Evolutionary conservation across 2,113 vertebrate genomes (phyloP).

Genomic region (Phaethon lepturus): DNA sequence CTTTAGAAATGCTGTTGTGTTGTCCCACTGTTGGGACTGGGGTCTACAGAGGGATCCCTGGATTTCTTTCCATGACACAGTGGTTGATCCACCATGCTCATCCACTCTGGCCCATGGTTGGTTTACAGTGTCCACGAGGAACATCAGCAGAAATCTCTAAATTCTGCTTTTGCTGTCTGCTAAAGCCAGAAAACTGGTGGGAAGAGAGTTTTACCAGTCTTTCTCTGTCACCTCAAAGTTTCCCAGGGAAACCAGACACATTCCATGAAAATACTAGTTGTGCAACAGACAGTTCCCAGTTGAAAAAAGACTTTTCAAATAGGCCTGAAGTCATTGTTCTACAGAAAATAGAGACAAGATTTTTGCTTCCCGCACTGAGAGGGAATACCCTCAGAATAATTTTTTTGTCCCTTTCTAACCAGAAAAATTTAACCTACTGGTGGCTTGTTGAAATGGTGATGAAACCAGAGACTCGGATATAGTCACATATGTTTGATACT

Average conservation of each 20-base stretch:
- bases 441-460: not conserved
- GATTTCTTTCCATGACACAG: not conserved
- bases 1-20: not conserved
- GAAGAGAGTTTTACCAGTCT: not conserved
- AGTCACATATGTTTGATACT: not conserved
- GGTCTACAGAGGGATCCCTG: not conserved
- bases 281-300: not conserved
- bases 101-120: accelerated
- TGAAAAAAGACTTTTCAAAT: not conserved
- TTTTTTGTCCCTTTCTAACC: not conserved
- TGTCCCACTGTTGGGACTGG: not conserved
- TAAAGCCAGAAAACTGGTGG: not conserved
- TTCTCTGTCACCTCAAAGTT: not conserved
- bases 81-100: accelerated
- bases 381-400: not conserved
- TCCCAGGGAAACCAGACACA: not conserved
- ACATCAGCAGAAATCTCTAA: not conserved
- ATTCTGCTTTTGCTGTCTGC: not conserved
- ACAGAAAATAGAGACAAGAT: not conserved
- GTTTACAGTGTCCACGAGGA: not conserved
- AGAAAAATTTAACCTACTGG: not conserved
- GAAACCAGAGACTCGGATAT: not conserved
- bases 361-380: not conserved
- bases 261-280: not conserved
- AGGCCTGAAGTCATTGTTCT: not conserved